A percentile compares a stretch with the other conserved stretches of the same genome.
These are phyloP conservation scores for Sylvia atricapilla DNA, from an alignment of 2,113 vertebrate species.

Conservation along the genomic window DNA sequence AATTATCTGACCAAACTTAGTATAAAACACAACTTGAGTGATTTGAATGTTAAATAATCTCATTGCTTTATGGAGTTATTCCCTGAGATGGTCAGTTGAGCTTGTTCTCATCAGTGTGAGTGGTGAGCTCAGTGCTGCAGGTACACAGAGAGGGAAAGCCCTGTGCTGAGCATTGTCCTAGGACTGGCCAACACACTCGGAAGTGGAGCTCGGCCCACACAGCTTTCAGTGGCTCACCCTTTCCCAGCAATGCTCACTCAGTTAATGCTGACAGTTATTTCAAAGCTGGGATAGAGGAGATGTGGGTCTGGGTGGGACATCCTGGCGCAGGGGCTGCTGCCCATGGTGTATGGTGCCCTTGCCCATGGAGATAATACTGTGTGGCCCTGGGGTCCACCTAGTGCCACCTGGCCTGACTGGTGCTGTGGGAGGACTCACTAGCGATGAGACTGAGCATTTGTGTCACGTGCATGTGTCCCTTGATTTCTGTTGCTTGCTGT, in stretches of 20 bases:
- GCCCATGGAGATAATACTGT: neutral
- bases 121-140: neutral
- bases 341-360: too few species aligned
- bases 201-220: neutral
- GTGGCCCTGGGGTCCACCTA: neutral
- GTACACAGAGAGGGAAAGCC: neutral
- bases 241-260: neutral
- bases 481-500: fast-evolving
- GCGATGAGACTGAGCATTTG: fast-evolving
- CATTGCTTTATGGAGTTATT: neutral
- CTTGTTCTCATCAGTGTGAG: neutral
- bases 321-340: fast-evolving
- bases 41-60: neutral
- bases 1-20: neutral
- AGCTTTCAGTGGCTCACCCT: neutral
- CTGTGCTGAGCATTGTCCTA: fast-evolving
- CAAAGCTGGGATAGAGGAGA: neutral
- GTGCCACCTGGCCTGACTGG: neutral
- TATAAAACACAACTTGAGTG: neutral
- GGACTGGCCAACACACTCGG: fast-evolving
- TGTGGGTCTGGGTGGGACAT: neutral
- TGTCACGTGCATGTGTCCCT: fast-evolving
- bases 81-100: neutral
- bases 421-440: fast-evolving
- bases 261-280: neutral